Conservation (phyloP, 2,888 invertebrate genomes). For the Diogma glabrata region DNA sequence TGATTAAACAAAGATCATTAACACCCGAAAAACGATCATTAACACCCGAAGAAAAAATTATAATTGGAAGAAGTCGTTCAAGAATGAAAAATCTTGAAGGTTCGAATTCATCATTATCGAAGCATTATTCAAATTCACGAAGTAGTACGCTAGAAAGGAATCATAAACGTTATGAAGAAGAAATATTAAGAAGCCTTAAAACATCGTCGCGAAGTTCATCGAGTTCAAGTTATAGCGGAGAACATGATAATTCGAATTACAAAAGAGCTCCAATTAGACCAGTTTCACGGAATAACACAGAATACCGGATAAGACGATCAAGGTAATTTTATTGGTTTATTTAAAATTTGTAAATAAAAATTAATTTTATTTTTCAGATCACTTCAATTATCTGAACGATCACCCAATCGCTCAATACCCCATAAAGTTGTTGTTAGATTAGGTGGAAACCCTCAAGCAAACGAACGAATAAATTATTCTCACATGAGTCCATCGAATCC, state of each 20-base stretch:
- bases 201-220: constrained; percentile 34
- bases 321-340: constrained; percentile 24
- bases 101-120: constrained; percentile 19
- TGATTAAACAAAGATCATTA: constrained; percentile 33
- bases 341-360: too few species aligned
- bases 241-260: constrained; percentile 22
- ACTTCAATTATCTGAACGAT: constrained; percentile 49
- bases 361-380: constrained; percentile 35
- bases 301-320: constrained; percentile 34
- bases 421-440: constrained; percentile 33
- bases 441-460: constrained; percentile 10
- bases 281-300: constrained; percentile 28
- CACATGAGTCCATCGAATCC: not conserved
- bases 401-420: constrained; percentile 34
- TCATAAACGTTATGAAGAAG: constrained; percentile 28
- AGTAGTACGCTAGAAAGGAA: constrained; percentile 34
- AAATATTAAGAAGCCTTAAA: constrained; percentile 20
- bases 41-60: constrained; percentile 32
- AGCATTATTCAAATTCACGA: constrained; percentile 32
- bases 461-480: not conserved
- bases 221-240: constrained; percentile 36
- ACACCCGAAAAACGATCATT: constrained; percentile 35
- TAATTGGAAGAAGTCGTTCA: constrained; percentile 17
- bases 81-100: constrained; percentile 9
- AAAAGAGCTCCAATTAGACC: constrained; percentile 28